Conservation (phyloP, 1,140 invertebrate species). For the Chironomus striatipennis region DNA sequence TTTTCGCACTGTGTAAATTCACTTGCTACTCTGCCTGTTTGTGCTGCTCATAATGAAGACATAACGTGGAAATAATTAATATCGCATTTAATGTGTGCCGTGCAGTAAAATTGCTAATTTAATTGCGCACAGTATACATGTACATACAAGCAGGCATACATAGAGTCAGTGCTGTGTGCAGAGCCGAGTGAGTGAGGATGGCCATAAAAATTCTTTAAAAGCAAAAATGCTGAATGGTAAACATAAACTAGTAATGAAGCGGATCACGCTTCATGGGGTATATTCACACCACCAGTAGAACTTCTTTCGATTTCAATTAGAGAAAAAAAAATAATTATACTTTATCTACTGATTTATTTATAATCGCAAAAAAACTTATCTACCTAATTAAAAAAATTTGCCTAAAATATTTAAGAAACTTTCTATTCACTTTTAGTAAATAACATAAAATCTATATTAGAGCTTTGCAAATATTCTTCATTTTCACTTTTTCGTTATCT, state of each 20-base stretch:
- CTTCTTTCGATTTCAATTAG: too few relatives aligned
- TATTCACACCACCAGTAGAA: too few relatives aligned
- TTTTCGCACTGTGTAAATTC: background rate
- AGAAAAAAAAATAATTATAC: too few relatives aligned
- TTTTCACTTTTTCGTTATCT: too few relatives aligned
- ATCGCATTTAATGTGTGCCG: background rate
- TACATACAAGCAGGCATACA: background rate
- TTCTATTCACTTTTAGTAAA: too few relatives aligned
- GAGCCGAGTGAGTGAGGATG: background rate
- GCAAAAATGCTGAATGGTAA: background rate
- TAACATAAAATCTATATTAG: too few relatives aligned
- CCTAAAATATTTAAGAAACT: too few relatives aligned
- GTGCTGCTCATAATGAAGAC: constrained; percentile 15
- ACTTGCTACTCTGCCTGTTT: background rate
- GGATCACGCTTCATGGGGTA: too few relatives aligned
- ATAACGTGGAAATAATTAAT: constrained; percentile 17
- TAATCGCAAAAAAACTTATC: too few relatives aligned
- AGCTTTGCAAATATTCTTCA: too few relatives aligned
- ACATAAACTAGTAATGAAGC: background rate
- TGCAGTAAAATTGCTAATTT: constrained; percentile 24
- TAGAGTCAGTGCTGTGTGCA: background rate
- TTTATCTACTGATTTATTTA: too few relatives aligned
- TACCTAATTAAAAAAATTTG: too few relatives aligned
- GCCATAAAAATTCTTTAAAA: constrained; percentile 3
- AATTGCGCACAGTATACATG: background rate